These are phyloP conservation scores for Apodemus sylvaticus DNA, from an alignment of 2,113 vertebrate genomes.

Conservation along the genomic window DNA sequence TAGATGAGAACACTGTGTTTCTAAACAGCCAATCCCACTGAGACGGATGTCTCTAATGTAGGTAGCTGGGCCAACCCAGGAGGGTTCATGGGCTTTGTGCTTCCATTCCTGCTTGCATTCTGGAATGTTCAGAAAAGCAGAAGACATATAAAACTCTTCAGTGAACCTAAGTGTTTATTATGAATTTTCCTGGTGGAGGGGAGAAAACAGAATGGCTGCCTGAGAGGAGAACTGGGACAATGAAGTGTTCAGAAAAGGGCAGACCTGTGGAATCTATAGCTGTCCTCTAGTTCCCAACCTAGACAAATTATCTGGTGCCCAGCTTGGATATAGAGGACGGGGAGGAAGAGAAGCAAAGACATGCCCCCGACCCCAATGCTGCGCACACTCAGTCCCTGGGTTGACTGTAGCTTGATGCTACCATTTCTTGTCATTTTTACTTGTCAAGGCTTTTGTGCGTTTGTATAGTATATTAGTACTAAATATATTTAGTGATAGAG, in stretches of 20 bases:
- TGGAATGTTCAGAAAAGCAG: constrained; percentile 69
- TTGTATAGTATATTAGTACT: no score
- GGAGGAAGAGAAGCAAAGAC: neutral
- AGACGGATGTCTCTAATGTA: constrained; percentile 71
- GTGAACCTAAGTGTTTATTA: constrained; percentile 55
- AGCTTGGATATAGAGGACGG: neutral
- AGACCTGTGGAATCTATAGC: neutral
- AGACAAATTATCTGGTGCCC: neutral
- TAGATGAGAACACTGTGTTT: constrained; percentile 80
- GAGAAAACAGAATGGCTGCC: neutral
- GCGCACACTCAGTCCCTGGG: neutral
- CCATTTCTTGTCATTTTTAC: neutral
- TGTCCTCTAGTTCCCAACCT: neutral
- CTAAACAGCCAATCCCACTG: constrained; percentile 73
- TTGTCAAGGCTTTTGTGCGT: neutral
- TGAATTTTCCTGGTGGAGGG: constrained; percentile 8
- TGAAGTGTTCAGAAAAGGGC: neutral
- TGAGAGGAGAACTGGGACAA: neutral
- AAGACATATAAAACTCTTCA: constrained; percentile 67
- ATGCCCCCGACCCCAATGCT: no score
- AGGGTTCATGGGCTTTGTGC: constrained; percentile 70
- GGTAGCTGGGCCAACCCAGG: constrained; percentile 68
- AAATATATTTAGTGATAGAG: neutral
- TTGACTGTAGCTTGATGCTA: neutral
- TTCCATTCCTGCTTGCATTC: constrained; percentile 72